Percentiles rank a stretch among this genome's conserved stretches.
phyloP scores from a whole-genome alignment of 2,113 vertebrate species.

The Leptosomus discolor region DNA sequence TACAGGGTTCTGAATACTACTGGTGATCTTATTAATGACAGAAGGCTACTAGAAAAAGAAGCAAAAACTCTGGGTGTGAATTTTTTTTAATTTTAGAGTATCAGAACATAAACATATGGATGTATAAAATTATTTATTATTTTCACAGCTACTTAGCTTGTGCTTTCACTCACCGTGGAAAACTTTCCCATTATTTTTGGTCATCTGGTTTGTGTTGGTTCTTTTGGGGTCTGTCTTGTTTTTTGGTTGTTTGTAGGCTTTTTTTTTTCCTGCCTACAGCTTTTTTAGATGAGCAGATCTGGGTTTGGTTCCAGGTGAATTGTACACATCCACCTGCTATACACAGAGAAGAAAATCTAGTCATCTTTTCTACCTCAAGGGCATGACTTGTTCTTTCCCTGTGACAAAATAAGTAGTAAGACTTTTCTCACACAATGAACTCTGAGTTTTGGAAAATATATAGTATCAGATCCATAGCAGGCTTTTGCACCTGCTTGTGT shows the following conservation, averaged over 20 bases:
- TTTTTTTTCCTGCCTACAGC: background rate
- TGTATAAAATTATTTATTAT: background rate
- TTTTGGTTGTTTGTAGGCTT: background rate
- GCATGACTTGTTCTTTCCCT: background rate
- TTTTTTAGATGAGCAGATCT: background rate
- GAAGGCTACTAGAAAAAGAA: background rate
- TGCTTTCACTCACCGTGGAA: background rate
- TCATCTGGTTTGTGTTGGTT: background rate
- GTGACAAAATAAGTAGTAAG: background rate
- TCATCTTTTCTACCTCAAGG: background rate
- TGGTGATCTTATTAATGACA: background rate
- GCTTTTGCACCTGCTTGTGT: background rate
- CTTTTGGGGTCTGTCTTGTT: background rate
- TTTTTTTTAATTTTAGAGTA: background rate
- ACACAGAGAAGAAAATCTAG: background rate
- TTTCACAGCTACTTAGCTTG: background rate
- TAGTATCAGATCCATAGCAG: background rate
- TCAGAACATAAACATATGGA: background rate
- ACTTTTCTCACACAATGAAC: background rate
- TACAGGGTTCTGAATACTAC: background rate
- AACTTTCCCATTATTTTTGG: background rate
- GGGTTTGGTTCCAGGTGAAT: background rate
- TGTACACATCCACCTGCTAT: background rate
- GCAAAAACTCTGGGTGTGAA: background rate
- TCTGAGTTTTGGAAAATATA: background rate